A percentile compares a stretch with the other conserved stretches of the same genome.
Conservation (phyloP, 2,113 vertebrate species). For the Mustela nigripes region DNA sequence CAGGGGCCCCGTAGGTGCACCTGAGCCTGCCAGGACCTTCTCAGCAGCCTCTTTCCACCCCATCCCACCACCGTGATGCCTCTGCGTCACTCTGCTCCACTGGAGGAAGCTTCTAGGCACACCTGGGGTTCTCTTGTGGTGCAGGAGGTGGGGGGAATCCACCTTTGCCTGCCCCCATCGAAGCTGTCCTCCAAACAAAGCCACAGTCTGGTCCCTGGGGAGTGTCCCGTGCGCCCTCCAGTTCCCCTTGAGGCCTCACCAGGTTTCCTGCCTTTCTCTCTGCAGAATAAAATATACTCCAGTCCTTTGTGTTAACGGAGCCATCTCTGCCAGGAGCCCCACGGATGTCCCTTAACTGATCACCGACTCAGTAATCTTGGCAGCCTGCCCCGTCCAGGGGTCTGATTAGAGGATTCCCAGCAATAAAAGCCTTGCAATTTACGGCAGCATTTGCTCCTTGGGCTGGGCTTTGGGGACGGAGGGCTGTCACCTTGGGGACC, state of each 20-base stretch:
- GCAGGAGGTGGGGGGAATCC: background rate
- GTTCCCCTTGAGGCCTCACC: background rate
- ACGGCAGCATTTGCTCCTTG: background rate
- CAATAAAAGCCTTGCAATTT: slow-evolving; percentile 51
- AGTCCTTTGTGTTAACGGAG: background rate
- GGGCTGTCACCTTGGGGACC: too few relatives aligned
- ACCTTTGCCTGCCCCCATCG: background rate
- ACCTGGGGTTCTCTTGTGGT: background rate
- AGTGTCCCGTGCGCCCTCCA: accelerated
- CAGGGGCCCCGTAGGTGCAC: background rate
- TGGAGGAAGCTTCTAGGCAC: background rate
- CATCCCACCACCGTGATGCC: background rate
- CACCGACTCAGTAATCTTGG: background rate
- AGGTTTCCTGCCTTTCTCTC: background rate
- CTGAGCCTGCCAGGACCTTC: background rate
- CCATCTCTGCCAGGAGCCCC: background rate
- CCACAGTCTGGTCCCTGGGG: background rate
- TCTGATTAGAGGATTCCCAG: background rate
- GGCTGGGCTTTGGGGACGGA: background rate
- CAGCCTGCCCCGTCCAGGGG: background rate
- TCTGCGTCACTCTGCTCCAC: background rate
- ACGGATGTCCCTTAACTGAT: background rate
- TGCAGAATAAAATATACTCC: background rate
- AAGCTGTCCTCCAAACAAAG: background rate
- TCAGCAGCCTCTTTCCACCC: background rate